A percentile compares a stretch with the other conserved stretches of the same genome.
Evolutionary conservation across 64 coral and sea anemone genomes (phyloP).

Genomic region (Trachythela sp.): DNA sequence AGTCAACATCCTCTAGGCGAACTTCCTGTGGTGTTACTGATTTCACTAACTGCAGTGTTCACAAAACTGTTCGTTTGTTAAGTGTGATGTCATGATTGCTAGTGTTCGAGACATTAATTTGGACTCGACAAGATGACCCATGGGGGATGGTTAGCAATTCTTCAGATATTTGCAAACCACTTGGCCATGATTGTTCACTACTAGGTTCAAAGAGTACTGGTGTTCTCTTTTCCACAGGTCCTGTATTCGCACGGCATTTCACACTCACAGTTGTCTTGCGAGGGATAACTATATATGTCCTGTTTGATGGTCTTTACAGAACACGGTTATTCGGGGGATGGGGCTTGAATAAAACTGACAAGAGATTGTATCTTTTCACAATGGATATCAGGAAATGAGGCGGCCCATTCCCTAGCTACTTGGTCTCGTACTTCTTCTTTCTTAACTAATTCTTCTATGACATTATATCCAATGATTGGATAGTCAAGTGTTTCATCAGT

Average conservation of each 20-base stretch:
- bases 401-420: constrained; percentile 17
- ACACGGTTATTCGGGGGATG: constrained; percentile 44
- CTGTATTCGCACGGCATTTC: constrained; percentile 50
- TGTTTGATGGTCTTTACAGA: constrained; percentile 49
- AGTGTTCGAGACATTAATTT: constrained; percentile 46
- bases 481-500: too few species aligned
- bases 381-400: constrained; percentile 35
- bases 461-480: constrained; percentile 60
- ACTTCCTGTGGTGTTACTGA: constrained; percentile 57
- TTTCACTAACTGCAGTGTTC: constrained; percentile 48
- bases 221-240: constrained; percentile 37
- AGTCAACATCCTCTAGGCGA: constrained; percentile 25
- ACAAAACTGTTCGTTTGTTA: constrained; percentile 37
- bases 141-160: constrained; percentile 46
- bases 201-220: constrained; percentile 59
- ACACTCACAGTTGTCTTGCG: constrained; percentile 38
- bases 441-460: constrained; percentile 54
- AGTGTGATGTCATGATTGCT: constrained; percentile 49
- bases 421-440: background rate
- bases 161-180: constrained; percentile 51
- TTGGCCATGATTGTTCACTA: constrained; percentile 46
- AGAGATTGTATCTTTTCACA: too few species aligned
- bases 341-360: constrained; percentile 47
- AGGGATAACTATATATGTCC: constrained; percentile 56
- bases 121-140: constrained; percentile 43